phyloP scores from a whole-genome alignment of 2,113 vertebrate genomes.

The Electrona antarctica region DNA sequence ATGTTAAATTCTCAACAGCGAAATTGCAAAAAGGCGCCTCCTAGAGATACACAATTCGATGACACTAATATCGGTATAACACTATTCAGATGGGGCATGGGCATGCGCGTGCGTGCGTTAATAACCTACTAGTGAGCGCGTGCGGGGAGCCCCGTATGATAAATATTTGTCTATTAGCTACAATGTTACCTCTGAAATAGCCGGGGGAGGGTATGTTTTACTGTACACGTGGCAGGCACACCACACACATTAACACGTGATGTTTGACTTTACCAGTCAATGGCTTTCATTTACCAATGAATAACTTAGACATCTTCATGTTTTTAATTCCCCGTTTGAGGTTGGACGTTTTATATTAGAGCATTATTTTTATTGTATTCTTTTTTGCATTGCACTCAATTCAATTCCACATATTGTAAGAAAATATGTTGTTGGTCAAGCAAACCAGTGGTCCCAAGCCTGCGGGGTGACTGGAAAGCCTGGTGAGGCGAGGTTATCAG shows the following conservation, averaged over 20 bases:
- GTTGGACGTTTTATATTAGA: neutral
- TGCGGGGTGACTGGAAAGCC: too few relatives aligned
- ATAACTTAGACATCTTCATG: too few relatives aligned
- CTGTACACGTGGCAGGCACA: constrained; percentile 61
- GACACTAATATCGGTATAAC: too few relatives aligned
- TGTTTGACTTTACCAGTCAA: neutral
- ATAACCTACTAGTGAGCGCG: constrained; percentile 48
- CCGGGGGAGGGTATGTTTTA: neutral
- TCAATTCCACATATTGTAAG: too few relatives aligned
- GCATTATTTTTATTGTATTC: neutral
- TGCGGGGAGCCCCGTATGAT: constrained; percentile 24
- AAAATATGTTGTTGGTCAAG: too few relatives aligned
- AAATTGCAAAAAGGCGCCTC: too few relatives aligned
- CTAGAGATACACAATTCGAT: too few relatives aligned
- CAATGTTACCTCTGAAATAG: neutral
- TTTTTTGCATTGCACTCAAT: too few relatives aligned
- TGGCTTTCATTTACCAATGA: neutral
- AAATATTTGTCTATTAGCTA: too few relatives aligned
- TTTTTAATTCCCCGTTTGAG: neutral
- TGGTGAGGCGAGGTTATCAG: too few relatives aligned
- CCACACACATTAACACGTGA: constrained; percentile 1
- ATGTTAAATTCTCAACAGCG: too few relatives aligned
- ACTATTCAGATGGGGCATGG: constrained; percentile 37
- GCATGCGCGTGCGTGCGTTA: constrained; percentile 49
- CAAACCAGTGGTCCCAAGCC: too few relatives aligned